Base-by-base conservation (phyloP, 2,797 vertebrate genomes). In the Poecile montanus region DNA sequence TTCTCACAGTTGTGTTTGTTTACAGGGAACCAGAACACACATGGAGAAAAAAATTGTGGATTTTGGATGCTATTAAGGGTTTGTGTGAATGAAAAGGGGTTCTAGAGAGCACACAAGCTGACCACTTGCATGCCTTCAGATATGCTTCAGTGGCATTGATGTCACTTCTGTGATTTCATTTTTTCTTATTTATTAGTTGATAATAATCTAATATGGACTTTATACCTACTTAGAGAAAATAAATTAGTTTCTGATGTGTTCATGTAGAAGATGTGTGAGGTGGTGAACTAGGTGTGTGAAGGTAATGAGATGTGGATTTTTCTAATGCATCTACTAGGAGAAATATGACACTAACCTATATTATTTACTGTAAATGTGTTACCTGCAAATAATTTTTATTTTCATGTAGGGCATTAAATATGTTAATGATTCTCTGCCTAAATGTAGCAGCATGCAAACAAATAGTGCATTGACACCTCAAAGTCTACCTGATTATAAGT, bases 311-410 rank as follows among this genome's bases (percentile, higher is more conserved):
- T 22, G 32, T 50, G 38, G 8, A 26, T 67, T 77, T 85, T 85
- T 40, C 13, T 80, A 73, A 51, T 51, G 57, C 20, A 13, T 29
- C 16, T 57, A 6, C 34, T 32, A 32, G 57, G 62, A 76, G 85
- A 85, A 86, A 66, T 0, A 0, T 44, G 36, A 27, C 44, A 18
- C 26, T n/a, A 50, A n/a, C 21, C 32, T 60, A 0, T 56, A 8
- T 77, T 77, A 48, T 57, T 84, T 85, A 47, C 62, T 85, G 1
- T 62, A 74, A 85, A 47, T 82, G 15, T 36, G 17, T 62, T 88
- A 19, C 18, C 56, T 77, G 57, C 32, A 85, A 75, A 70, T 36
- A 21, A 6, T 63, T 26, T 29, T 57, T 80, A 50, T 77, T 75
- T 72, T 25, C 7, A 61, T 56, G 26, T 58, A 56, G 44, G 11